phyloP scores from a whole-genome alignment of 1,140 invertebrate genomes.

The Stegodyphus mimosarum region DNA sequence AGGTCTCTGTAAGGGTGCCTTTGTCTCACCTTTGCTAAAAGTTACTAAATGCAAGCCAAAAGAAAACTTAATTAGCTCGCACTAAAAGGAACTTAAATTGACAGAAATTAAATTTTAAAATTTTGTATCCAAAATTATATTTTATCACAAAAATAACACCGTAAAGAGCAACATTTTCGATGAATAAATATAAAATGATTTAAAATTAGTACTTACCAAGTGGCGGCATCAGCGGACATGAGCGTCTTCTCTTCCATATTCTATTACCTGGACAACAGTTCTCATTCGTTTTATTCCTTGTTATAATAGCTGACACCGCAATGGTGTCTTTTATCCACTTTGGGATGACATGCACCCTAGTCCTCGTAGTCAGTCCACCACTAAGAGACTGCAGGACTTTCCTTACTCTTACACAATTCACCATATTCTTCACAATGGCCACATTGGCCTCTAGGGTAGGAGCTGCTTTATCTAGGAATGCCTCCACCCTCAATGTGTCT shows the following conservation, averaged over 20 bases:
- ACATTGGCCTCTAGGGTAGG: slow-evolving; percentile 65
- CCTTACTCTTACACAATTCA: slow-evolving; percentile 58
- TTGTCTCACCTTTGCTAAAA: no score
- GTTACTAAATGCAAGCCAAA: no score
- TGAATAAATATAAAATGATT: neutral
- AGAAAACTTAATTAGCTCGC: no score
- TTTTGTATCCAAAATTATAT: no score
- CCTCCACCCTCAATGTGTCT: slow-evolving; percentile 64
- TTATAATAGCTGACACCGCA: neutral
- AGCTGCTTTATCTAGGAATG: slow-evolving; percentile 65
- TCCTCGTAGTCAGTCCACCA: neutral
- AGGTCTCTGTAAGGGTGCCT: no score
- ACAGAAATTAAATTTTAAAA: no score
- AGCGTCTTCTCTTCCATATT: neutral
- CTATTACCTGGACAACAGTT: neutral
- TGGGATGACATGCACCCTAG: neutral
- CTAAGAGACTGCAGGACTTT: slow-evolving; percentile 18
- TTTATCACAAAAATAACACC: no score
- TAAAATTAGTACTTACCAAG: slow-evolving; percentile 27
- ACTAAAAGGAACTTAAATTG: no score
- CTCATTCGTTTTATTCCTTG: neutral
- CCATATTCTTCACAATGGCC: slow-evolving; percentile 63
- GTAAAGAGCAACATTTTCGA: no score
- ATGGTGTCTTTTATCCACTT: neutral
- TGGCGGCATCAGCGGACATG: neutral